Conservation (phyloP, 2,797 vertebrate genomes). For the Gila robusta region DNA sequence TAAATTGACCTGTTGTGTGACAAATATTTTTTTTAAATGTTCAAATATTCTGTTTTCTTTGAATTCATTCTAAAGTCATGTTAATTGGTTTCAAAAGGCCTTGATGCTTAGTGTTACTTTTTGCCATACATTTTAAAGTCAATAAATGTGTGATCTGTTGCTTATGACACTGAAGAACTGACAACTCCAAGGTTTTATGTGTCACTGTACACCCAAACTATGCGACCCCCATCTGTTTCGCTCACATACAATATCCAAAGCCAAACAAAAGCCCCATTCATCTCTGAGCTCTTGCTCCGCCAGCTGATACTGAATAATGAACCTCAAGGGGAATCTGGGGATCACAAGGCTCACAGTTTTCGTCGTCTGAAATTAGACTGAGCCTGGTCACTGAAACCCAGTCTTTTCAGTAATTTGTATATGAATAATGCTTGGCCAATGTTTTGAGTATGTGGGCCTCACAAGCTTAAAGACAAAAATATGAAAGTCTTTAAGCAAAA, state of each 20-base stretch:
- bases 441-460: neutral
- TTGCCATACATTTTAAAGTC: neutral
- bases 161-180: neutral
- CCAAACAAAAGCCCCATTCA: conserved; percentile 70
- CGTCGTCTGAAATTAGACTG: neutral
- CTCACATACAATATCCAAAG: conserved; percentile 60
- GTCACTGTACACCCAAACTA: conserved; percentile 26
- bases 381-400: neutral
- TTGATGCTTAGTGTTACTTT: neutral
- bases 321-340: conserved; percentile 49
- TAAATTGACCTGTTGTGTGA: neutral
- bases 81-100: neutral
- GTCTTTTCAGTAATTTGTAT: neutral
- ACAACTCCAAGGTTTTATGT: neutral
- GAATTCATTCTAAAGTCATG: neutral
- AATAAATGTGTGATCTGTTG: neutral
- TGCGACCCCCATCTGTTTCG: conserved; percentile 55
- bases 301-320: conserved; percentile 51
- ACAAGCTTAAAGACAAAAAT: conserved; percentile 8
- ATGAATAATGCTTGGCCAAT: neutral
- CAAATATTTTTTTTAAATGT: neutral
- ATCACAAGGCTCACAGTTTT: conserved; percentile 50
- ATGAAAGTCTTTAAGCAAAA: neutral
- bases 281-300: conserved; percentile 50
- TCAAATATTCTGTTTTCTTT: neutral